Conservation (phyloP, 2,113 vertebrate genomes). For the Catagonus wagneri region DNA sequence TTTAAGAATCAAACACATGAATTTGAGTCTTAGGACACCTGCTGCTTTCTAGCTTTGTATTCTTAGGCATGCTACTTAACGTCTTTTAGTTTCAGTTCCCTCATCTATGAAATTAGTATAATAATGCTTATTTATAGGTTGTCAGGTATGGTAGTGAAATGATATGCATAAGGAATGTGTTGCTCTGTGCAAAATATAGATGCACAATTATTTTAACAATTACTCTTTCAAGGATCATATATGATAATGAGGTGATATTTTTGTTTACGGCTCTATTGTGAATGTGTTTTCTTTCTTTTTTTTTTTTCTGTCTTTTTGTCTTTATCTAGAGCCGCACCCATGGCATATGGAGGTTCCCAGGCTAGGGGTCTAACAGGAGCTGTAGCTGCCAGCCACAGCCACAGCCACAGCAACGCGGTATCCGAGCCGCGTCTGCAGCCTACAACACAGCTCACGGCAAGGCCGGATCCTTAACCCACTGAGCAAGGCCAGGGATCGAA, state of each 20-base stretch:
- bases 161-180: neutral
- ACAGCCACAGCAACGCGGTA: too few relatives aligned
- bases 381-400: too few relatives aligned
- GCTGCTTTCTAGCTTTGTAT: neutral
- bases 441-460: too few relatives aligned
- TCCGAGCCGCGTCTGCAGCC: too few relatives aligned
- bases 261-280: neutral
- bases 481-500: too few relatives aligned
- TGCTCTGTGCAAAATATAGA: neutral
- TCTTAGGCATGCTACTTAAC: neutral
- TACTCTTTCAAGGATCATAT: neutral
- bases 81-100: neutral
- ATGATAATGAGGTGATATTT: neutral
- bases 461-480: too few relatives aligned
- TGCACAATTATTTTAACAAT: neutral
- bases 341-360: too few relatives aligned
- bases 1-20: neutral
- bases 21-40: neutral
- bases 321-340: too few relatives aligned
- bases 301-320: too few relatives aligned
- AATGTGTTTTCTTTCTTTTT: neutral
- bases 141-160: neutral
- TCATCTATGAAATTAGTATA: neutral
- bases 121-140: neutral
- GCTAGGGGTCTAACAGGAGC: too few relatives aligned